phyloP scores from a whole-genome alignment of 2,888 invertebrate species.

The Ophraella communa region DNA sequence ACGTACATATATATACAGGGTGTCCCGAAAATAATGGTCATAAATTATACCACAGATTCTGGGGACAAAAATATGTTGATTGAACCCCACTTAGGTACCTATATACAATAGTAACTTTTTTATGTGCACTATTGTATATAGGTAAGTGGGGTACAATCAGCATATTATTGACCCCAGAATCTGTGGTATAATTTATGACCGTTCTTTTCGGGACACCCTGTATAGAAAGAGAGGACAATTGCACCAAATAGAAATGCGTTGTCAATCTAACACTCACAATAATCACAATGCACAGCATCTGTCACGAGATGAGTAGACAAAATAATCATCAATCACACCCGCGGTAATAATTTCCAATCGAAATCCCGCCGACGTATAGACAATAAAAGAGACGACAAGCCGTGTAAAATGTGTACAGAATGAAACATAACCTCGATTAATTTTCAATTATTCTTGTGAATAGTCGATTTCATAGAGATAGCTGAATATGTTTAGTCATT shows the following conservation, averaged over 20 bases:
- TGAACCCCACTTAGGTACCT: too few species aligned
- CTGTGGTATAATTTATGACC: neutral
- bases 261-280: neutral
- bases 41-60: too few species aligned
- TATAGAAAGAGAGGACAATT: neutral
- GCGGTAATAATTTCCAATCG: slow-evolving; percentile 21
- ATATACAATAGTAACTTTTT: too few species aligned
- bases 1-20: too few species aligned
- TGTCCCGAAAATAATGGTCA: too few species aligned
- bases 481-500: neutral
- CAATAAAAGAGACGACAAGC: slow-evolving; percentile 10
- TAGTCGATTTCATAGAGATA: neutral
- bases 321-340: slow-evolving; percentile 16
- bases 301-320: slow-evolving; percentile 17
- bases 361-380: slow-evolving; percentile 10
- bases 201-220: neutral
- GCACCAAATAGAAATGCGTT: neutral
- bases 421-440: neutral
- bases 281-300: slow-evolving; percentile 18
- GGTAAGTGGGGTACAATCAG: too few species aligned
- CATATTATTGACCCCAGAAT: too few species aligned
- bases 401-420: neutral
- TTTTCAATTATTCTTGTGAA: neutral
- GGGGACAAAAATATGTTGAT: too few species aligned
- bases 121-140: too few species aligned